A percentile compares a stretch with the other conserved stretches of the same genome.
Evolutionary conservation across 2,888 invertebrate genomes (phyloP).

Genomic region (Acanthosepion lycidas): DNA sequence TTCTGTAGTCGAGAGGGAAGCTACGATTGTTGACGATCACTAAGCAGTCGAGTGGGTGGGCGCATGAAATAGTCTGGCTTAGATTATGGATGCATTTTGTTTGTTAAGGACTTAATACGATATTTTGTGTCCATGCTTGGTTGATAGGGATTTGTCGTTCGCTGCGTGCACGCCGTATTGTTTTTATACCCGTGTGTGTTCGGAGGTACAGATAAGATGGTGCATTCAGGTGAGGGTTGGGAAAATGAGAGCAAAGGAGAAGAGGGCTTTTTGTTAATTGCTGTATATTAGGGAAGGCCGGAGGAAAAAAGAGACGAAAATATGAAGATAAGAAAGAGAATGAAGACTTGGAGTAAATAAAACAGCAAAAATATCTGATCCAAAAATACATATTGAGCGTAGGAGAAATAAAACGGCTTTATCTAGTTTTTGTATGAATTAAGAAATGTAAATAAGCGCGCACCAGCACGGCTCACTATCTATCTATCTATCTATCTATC

Average conservation of each 20-base stretch:
- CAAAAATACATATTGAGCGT: too few species aligned
- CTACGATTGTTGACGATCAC: not conserved
- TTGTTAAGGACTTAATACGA: conserved; percentile 3
- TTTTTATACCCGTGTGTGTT: not conserved
- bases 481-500: not conserved
- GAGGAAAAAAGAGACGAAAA: too few species aligned
- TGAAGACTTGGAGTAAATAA: too few species aligned
- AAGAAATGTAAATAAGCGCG: not conserved
- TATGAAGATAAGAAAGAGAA: too few species aligned
- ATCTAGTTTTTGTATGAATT: too few species aligned
- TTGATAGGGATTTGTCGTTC: conserved; percentile 6
- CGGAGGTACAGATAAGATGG: not conserved
- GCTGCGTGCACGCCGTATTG: not conserved
- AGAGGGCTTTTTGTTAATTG: not conserved
- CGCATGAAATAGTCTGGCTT: not conserved
- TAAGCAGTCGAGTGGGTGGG: not conserved
- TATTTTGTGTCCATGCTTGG: not conserved
- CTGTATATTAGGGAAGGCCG: not conserved
- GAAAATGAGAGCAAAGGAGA: not conserved
- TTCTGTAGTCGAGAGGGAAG: not conserved
- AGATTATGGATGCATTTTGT: not conserved
- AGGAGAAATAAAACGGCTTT: too few species aligned
- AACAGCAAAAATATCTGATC: too few species aligned
- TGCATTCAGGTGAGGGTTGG: not conserved
- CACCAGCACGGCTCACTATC: not conserved